Conservation (phyloP, 2,888 invertebrate species). For the Heliconius cydno region DNA sequence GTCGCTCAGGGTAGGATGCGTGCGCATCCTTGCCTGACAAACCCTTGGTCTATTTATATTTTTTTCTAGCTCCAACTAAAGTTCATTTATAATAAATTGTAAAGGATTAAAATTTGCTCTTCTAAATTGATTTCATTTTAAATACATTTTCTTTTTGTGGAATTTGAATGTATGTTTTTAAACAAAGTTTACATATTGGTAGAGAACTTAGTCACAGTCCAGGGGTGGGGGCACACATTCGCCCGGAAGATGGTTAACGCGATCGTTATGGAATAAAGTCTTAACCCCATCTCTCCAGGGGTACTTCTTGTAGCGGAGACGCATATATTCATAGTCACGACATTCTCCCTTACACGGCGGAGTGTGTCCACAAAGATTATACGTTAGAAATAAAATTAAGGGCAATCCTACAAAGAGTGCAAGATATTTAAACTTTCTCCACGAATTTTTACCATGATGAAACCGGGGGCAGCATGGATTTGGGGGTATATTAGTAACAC, state of each 20-base stretch:
- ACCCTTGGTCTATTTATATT: constrained; percentile 48
- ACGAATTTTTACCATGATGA: constrained; percentile 60
- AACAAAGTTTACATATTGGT: background rate
- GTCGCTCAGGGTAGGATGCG: constrained; percentile 50
- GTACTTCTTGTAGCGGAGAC: constrained; percentile 90
- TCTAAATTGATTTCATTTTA: background rate
- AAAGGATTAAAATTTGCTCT: constrained; percentile 3
- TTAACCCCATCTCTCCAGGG: constrained; percentile 96
- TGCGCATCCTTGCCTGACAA: constrained; percentile 56
- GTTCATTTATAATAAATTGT: constrained; percentile 13
- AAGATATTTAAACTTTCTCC: constrained; percentile 65
- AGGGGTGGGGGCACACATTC: constrained; percentile 66
- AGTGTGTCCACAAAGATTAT: constrained; percentile 54
- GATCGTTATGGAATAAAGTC: constrained; percentile 92
- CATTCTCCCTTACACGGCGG: constrained; percentile 58
- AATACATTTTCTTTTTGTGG: constrained; percentile 5
- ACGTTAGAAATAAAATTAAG: constrained; percentile 60
- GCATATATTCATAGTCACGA: constrained; percentile 88
- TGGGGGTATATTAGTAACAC: constrained; percentile 58
- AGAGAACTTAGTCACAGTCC: constrained; percentile 62
- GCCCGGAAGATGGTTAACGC: constrained; percentile 82
- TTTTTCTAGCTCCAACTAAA: constrained; percentile 28
- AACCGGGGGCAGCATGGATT: constrained; percentile 62
- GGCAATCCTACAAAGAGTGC: constrained; percentile 65
- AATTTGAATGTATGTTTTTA: background rate